A percentile compares a stretch with the other conserved stretches of the same genome.
phyloP scores from a whole-genome alignment of 2,888 invertebrate genomes.

The Scrobipalpa atriplicella region DNA sequence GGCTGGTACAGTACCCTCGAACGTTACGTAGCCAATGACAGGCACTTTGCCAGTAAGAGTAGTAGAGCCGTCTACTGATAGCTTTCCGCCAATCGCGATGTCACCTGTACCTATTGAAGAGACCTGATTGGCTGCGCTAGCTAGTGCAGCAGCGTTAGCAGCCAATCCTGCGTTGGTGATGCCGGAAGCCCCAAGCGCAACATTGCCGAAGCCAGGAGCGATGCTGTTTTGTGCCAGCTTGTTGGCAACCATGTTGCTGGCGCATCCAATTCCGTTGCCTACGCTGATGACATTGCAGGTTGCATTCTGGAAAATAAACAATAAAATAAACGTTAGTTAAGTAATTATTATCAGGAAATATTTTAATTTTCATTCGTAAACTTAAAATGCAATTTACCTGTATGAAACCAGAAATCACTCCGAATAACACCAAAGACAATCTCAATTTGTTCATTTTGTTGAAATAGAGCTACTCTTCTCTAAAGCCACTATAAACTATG shows the following conservation, averaged over 20 bases:
- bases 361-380: no score
- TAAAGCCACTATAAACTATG: background rate
- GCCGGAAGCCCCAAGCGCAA: background rate
- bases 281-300: background rate
- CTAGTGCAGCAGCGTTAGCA: conserved; percentile 24
- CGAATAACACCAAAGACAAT: background rate
- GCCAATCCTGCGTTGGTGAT: conserved; percentile 28
- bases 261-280: background rate
- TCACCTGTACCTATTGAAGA: conserved; percentile 56
- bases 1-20: conserved; percentile 68
- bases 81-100: conserved; percentile 55
- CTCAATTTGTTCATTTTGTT: conserved; percentile 1
- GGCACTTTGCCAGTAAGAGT: conserved; percentile 65
- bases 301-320: background rate
- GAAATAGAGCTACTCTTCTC: background rate
- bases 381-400: conserved; percentile 19
- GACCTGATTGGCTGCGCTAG: conserved; percentile 27
- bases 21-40: conserved; percentile 70
- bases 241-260: conserved; percentile 22
- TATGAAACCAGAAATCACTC: background rate
- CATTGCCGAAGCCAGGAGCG: conserved; percentile 25
- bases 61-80: conserved; percentile 65
- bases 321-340: conserved; percentile 12
- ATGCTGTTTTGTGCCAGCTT: conserved; percentile 35
- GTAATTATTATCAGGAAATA: no score